Base-by-base conservation (phyloP, 2,113 vertebrate species). In the Microcebus ravelobensis region DNA sequence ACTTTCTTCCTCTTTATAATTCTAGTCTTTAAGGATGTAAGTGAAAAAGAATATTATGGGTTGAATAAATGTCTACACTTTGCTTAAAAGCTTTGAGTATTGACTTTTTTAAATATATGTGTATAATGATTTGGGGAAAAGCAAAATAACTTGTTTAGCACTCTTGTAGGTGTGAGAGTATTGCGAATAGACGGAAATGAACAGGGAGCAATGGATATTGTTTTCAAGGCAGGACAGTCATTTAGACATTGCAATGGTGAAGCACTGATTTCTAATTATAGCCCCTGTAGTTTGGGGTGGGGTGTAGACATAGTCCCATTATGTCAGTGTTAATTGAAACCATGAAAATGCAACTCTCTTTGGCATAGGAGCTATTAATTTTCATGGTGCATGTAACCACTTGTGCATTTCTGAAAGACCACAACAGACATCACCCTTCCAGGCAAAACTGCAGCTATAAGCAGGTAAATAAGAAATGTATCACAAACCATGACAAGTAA, bases 401-500 rank as follows among this genome's bases (percentile, higher is more conserved):
- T 96, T 89, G 89, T 70, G 76, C 91, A 83, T 94, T 96, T 90
- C 87, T 90, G n/a, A 90, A 86, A 96, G 96, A 76, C 67, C 94
- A 95, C 87, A 92, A 20, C 4, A 90, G 90, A 92, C 94, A 96
- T 84, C 68, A 50, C 48, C 93, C 95, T 97, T 97, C 85, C 55
- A 97, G 79, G 67, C 97, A 97, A 95, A 97, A 96, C 68, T 94
- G 94, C 91, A 94, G 81, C 71, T 88, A 68, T 25, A 90, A 94
- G 93, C 93, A 98, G 96, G 96, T 98, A 97, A 96, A 83, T 94
- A 96, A 92, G 71, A 94, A 96, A 96, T 82, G 84, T 86, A 91
- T 93, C 97, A 87, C 0, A 79, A 97, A 95, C 79, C 92, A 92
- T 0, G 0, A 74, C 77, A 27, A 57, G 81, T 52, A 90, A 70